Percentiles rank a stretch among this genome's conserved stretches.
phyloP scores from a whole-genome alignment of 2,888 invertebrate species.

The Panzeria rudis region DNA sequence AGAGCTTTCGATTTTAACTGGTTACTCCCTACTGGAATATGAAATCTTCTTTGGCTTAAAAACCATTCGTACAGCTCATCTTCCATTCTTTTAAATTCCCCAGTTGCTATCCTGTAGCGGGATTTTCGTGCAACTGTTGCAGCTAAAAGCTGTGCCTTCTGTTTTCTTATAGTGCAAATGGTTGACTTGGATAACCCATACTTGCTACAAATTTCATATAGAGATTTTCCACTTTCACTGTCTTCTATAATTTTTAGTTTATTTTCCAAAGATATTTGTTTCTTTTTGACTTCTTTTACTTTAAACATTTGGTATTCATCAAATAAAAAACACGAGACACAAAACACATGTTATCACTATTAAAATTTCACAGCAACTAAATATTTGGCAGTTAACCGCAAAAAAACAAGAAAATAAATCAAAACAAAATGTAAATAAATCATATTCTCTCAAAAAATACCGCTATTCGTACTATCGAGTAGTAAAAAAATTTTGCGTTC shows the following conservation, averaged over 20 bases:
- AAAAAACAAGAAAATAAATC: neutral
- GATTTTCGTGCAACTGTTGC: neutral
- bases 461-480: neutral
- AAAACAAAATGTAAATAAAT: neutral
- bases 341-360: neutral
- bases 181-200: neutral
- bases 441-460: neutral
- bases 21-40: slow-evolving; percentile 33
- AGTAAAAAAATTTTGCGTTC: slow-evolving; percentile 4
- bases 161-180: neutral
- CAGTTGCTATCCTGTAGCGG: neutral
- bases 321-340: neutral
- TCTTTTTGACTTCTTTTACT: neutral
- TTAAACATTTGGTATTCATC: slow-evolving; percentile 13
- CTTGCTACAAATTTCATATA: slow-evolving; percentile 20
- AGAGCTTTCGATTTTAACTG: no score
- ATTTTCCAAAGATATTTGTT: slow-evolving; percentile 15
- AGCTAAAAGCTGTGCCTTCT: neutral
- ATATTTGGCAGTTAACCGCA: neutral
- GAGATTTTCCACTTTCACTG: slow-evolving; percentile 5
- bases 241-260: slow-evolving; percentile 25
- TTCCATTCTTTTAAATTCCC: neutral
- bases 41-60: slow-evolving; percentile 18
- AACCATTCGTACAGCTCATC: slow-evolving; percentile 37
- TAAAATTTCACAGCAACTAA: neutral